Percentiles rank a stretch among this genome's conserved stretches.
Conservation (phyloP, 2,888 invertebrate species). For the Hypercompe scribonia region DNA sequence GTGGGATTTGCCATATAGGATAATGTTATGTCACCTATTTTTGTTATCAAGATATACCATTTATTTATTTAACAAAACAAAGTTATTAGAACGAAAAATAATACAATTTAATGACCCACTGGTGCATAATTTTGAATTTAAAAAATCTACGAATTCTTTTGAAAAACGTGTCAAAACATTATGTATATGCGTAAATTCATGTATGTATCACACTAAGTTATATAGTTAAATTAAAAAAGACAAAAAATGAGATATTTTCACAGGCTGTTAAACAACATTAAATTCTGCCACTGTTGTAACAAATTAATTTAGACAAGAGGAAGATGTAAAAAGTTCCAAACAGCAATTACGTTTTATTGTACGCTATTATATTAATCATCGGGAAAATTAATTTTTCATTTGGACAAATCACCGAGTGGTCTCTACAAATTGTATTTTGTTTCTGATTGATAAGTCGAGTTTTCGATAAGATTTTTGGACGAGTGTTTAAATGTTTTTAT, state of each 20-base stretch:
- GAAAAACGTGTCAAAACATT: not conserved
- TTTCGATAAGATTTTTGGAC: slow-evolving; percentile 65
- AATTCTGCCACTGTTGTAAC: slow-evolving; percentile 64
- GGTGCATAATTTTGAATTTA: not conserved
- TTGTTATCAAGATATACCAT: not conserved
- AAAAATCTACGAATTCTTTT: not conserved
- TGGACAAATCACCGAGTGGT: slow-evolving; percentile 83
- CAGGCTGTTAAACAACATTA: slow-evolving; percentile 42
- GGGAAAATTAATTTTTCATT: slow-evolving; percentile 86
- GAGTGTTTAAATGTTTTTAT: slow-evolving; percentile 31
- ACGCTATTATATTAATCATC: slow-evolving; percentile 85
- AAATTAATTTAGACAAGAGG: slow-evolving; percentile 85
- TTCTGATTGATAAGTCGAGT: slow-evolving; percentile 76
- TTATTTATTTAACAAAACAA: not conserved
- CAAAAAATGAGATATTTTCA: slow-evolving; percentile 33
- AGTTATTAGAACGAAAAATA: not conserved
- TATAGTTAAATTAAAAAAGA: not conserved
- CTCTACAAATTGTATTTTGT: slow-evolving; percentile 76
- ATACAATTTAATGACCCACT: not conserved
- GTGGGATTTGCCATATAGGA: slow-evolving; percentile 28
- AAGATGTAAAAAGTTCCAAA: slow-evolving; percentile 86
- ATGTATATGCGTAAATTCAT: not conserved
- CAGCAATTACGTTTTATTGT: slow-evolving; percentile 85
- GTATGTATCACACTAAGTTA: not conserved
- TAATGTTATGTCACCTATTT: slow-evolving; percentile 1